Percentiles rank a stretch among this genome's conserved stretches.
Evolutionary conservation across 2,888 invertebrate species (phyloP).

Genomic region (Cephus nigrinus): DNA sequence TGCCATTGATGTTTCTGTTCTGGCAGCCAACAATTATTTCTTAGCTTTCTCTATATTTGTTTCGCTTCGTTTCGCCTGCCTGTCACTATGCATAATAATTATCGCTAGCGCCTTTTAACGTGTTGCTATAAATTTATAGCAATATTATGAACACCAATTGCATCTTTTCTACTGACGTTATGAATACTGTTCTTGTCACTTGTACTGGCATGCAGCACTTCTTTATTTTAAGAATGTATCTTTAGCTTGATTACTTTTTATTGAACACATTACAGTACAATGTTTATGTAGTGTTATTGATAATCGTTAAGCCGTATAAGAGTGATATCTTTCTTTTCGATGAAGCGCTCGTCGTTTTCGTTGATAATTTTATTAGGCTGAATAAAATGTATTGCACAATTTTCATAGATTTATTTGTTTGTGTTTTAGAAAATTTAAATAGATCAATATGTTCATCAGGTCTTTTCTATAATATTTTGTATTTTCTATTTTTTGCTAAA

Average conservation of each 20-base stretch:
- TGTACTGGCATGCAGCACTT: background rate
- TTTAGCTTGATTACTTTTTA: background rate
- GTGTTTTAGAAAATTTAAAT: background rate
- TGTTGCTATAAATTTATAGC: background rate
- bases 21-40: background rate
- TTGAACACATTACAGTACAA: background rate
- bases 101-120: background rate
- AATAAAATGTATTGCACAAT: background rate
- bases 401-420: background rate
- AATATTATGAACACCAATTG: background rate
- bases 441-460: background rate
- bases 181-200: background rate
- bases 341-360: background rate
- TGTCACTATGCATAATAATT: background rate
- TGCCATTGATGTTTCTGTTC: background rate
- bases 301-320: background rate
- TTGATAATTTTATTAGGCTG: background rate
- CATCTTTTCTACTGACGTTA: background rate
- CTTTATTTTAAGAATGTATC: background rate
- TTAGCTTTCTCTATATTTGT: background rate
- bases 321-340: background rate
- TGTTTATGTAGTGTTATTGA: background rate
- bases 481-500: slow-evolving; percentile 17
- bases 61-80: background rate
- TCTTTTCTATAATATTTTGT: background rate